These are phyloP conservation scores for Pagetopsis macropterus DNA, from an alignment of 2,797 vertebrate species.

Conservation along the genomic window DNA sequence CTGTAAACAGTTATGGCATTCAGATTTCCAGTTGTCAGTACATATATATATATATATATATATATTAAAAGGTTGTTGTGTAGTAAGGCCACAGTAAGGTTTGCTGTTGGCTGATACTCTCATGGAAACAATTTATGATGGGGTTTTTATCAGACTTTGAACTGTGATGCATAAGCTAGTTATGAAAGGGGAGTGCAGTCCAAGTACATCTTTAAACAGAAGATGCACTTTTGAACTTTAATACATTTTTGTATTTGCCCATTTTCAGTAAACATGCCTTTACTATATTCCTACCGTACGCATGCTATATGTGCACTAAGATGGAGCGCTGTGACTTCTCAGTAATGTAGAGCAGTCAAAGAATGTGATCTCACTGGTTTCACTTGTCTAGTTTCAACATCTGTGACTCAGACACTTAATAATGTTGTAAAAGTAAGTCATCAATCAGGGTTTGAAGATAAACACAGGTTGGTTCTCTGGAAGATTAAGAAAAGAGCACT, in stretches of 20 bases:
- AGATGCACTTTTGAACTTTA: not conserved
- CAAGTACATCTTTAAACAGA: conserved; percentile 18
- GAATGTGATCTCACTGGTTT: conserved; percentile 80
- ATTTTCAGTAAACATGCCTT: not conserved
- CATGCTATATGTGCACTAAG: not conserved
- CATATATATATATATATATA: not conserved
- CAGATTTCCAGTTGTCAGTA: not conserved
- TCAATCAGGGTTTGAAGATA: conserved; percentile 44
- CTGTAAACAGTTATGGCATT: not conserved
- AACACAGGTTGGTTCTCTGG: conserved; percentile 31
- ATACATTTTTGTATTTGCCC: not conserved
- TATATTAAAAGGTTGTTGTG: not conserved
- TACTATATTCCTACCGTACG: not conserved
- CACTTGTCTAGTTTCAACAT: conserved; percentile 68
- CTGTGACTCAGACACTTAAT: conserved; percentile 44
- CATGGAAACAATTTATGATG: conserved; percentile 8
- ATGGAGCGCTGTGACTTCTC: not conserved
- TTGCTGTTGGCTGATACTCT: conserved; percentile 6
- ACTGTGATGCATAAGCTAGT: not conserved
- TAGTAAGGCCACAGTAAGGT: not conserved
- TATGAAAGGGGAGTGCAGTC: not conserved
- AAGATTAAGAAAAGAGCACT: conserved; percentile 2
- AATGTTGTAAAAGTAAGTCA: conserved; percentile 12
- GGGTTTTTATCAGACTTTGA: conserved; percentile 39
- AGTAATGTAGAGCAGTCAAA: conserved; percentile 54